Conservation (phyloP, 1,140 invertebrate genomes). For the Ceratina australensis region DNA sequence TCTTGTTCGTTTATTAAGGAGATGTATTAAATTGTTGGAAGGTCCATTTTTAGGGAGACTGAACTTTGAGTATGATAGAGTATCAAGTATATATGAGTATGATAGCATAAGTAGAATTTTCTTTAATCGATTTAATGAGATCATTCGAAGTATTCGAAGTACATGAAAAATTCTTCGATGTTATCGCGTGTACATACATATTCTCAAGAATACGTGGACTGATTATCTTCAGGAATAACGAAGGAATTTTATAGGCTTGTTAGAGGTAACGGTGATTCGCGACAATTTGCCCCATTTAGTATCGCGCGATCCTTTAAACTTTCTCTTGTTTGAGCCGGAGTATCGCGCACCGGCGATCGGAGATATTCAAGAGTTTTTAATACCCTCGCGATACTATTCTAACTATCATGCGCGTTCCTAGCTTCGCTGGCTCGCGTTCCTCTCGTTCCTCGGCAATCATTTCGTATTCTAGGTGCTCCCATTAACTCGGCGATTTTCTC, state of each 20-base stretch:
- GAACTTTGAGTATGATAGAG: too few species aligned
- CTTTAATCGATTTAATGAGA: too few species aligned
- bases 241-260: slow-evolving; percentile 33
- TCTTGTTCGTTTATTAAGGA: too few species aligned
- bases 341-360: not conserved
- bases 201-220: not conserved
- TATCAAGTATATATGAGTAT: too few species aligned
- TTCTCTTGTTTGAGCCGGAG: slow-evolving; percentile 42
- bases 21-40: too few species aligned
- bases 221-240: slow-evolving; percentile 22
- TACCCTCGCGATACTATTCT: slow-evolving; percentile 1
- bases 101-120: too few species aligned
- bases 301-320: slow-evolving; percentile 31
- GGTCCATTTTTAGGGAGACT: too few species aligned
- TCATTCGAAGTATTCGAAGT: too few species aligned
- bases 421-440: not conserved
- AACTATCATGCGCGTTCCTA: not conserved
- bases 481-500: not conserved
- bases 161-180: too few species aligned
- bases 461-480: not conserved
- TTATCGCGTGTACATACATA: too few species aligned
- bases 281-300: slow-evolving; percentile 44
- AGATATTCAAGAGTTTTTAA: slow-evolving; percentile 23
- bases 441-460: not conserved
- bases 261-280: slow-evolving; percentile 29